Base-by-base conservation (phyloP, 2,888 invertebrate species). In the Melolontha melolontha region DNA sequence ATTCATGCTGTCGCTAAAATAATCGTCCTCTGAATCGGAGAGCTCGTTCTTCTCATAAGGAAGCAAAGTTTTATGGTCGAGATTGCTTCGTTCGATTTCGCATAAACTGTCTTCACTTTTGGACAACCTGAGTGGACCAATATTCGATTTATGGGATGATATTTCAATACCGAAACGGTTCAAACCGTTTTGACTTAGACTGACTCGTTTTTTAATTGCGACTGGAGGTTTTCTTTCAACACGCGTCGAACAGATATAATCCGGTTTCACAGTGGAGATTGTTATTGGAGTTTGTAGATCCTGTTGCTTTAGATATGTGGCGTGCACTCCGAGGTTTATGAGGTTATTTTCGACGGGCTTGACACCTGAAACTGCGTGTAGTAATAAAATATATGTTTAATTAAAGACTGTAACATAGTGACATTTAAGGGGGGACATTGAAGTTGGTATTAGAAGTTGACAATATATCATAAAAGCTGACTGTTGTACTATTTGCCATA, bases 1-100 rank as follows among this genome's bases (percentile, higher is more conserved):
- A 64, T 81, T 82, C 54, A 82, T 83, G 1, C 80, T 79, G 57
- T 84, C 85, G 5, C 82, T 83, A 17, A 82, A 79, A 14, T 79
- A 82, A 22, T 84, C 84, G 54, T 77, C 79, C 50, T 81, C 78
- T 14, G 77, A 76, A 22, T 76, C 77, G 6, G 73, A 71, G 52
- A 71, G 71, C 7, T 44, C 52, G 27, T 42, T 44, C 6, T 57
- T 59, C 5, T 57, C 55, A 16, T 27, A 49, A 4, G 49, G 14
- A 5, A 52, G 73, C 74, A 22, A 63, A 44, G 47, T 69, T 17
- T 62, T 63, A 14, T 40, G 12, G 8, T 62, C 59, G 7, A 49
- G 71, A 41, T 49, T 34, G 11, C 34, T 17, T 10, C 47, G 29
- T 22, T 44, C 47, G 29, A 67, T 34, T 27, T 64, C 67, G 12